Conservation (phyloP, 2,113 vertebrate species). For the Melierax canorus region DNA sequence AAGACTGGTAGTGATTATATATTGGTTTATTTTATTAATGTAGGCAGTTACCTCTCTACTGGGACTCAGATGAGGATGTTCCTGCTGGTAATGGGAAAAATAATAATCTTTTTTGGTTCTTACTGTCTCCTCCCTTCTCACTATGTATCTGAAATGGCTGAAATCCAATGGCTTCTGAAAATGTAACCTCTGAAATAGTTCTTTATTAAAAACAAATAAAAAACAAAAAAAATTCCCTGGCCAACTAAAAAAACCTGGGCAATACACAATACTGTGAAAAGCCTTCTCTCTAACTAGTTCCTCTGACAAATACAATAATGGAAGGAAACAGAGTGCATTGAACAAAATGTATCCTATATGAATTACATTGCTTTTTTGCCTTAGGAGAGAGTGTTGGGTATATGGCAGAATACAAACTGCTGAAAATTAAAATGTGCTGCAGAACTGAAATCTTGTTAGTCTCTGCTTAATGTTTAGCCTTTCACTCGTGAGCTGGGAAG, state of each 20-base stretch:
- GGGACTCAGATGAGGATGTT: conserved; percentile 18
- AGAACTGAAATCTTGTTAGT: background rate
- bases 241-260: background rate
- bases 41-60: background rate
- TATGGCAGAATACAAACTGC: background rate
- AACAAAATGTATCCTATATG: background rate
- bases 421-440: conserved; percentile 16
- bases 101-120: background rate
- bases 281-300: background rate
- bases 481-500: background rate
- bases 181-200: background rate
- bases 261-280: background rate
- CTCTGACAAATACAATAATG: background rate
- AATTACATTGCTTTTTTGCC: background rate
- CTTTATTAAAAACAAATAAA: background rate
- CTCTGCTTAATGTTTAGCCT: conserved; percentile 15
- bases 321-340: background rate
- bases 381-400: background rate
- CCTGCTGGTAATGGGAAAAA: background rate
- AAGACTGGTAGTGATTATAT: background rate
- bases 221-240: accelerated
- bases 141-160: background rate
- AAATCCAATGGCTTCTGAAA: conserved; percentile 4
- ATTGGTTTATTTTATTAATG: conserved; percentile 30
- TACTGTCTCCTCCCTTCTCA: background rate